Conservation (phyloP, 2,888 invertebrate species). For the Megamerina dolium region DNA sequence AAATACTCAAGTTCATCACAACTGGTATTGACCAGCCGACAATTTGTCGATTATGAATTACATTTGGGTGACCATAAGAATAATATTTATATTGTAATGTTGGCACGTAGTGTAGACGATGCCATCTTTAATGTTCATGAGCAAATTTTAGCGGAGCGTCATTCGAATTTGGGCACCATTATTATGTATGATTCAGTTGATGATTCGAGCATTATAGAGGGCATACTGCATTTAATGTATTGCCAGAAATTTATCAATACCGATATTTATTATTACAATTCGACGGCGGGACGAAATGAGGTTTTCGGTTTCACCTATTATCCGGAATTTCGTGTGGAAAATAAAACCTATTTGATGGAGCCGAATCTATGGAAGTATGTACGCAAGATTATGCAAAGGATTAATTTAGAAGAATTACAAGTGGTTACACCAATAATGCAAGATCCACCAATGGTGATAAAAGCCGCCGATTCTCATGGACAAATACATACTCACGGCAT, state of each 20-base stretch:
- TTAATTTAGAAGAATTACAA: background rate
- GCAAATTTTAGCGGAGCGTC: conserved; percentile 2
- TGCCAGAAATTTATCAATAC: conserved; percentile 11
- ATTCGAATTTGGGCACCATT: conserved; percentile 9
- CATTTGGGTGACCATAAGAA: conserved; percentile 8
- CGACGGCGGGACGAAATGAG: conserved; percentile 1
- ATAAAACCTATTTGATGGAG: conserved; percentile 10
- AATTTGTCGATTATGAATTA: background rate
- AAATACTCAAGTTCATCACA: conserved; percentile 10
- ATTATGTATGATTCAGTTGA: conserved; percentile 6
- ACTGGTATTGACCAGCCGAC: conserved; percentile 8
- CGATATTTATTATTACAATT: conserved; percentile 13
- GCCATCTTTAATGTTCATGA: conserved; percentile 3
- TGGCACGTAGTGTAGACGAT: background rate
- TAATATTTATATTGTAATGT: conserved; percentile 5
- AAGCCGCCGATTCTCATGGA: too few species aligned
- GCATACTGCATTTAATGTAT: conserved; percentile 5
- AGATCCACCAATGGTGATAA: background rate
- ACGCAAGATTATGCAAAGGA: background rate
- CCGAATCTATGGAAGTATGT: background rate
- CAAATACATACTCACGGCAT: too few species aligned
- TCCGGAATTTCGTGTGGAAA: conserved; percentile 5
- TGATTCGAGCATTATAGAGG: conserved; percentile 1
- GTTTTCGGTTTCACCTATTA: conserved; percentile 9
- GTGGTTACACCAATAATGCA: background rate